Evolutionary conservation across 2,113 vertebrate species (phyloP).

Genomic region (Anolis sagrei): DNA sequence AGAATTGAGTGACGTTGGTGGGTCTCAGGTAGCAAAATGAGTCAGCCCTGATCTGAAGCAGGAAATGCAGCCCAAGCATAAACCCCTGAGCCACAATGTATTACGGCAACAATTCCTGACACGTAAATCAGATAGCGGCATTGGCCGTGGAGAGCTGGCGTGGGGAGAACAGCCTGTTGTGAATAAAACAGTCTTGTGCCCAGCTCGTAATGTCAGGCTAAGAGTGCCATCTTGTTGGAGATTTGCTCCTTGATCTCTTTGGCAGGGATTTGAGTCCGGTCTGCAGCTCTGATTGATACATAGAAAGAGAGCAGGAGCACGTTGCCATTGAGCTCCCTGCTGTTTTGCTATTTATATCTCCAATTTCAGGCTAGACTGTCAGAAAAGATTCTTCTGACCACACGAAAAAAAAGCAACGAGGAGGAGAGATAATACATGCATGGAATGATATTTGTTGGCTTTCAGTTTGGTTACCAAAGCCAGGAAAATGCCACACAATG

Average conservation of each 20-base stretch:
- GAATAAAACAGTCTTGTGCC: not conserved
- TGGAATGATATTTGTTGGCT: not conserved
- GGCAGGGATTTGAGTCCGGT: not conserved
- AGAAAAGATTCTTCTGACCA: constrained; percentile 7
- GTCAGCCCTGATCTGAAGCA: not conserved
- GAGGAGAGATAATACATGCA: not conserved
- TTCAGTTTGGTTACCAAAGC: not conserved
- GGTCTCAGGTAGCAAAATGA: not conserved
- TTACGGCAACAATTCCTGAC: too few species aligned
- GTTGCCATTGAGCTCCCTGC: not conserved
- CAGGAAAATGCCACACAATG: not conserved
- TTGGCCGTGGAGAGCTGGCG: not conserved
- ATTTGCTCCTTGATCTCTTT: not conserved
- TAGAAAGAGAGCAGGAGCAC: not conserved
- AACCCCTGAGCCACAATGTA: not conserved
- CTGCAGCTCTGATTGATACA: not conserved
- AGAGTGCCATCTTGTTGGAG: constrained; percentile 16
- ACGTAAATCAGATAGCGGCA: not conserved
- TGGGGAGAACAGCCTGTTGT: not conserved
- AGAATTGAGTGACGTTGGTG: not conserved
- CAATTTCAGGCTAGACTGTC: constrained; percentile 4
- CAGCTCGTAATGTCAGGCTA: not conserved
- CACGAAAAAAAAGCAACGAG: not conserved
- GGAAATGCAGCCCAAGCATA: not conserved
- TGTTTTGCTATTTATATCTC: constrained; percentile 23